Base-by-base conservation (phyloP, 2,113 vertebrate genomes). In the Mirza zaza region DNA sequence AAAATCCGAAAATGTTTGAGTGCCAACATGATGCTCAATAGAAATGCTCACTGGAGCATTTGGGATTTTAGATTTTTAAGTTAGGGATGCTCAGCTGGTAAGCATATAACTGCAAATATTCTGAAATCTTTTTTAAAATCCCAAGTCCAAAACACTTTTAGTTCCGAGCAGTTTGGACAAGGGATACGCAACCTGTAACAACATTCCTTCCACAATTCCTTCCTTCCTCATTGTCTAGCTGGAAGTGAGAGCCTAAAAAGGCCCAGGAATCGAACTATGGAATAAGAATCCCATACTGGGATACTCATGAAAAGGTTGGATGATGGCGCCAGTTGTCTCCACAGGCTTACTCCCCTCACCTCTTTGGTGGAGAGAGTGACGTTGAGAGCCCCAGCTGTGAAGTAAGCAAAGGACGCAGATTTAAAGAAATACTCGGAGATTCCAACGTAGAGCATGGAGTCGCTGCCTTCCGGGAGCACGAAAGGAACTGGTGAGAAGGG, bases 351-450 rank as follows among this genome's bases (percentile, higher is more conserved):
- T 42, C 14, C 71, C 81, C 96, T 98, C 21, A 98, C 98, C 95
- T 98, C 98, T 97, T 98, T 0, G 9, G 96, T 97, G 0, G 97
- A 97, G 50, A 98, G 39, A 1, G 68, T 96, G 95, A 97, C 55
- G 3, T 97, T 92, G 81, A 98, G 98, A 34, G 94, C 97, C 9
- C 98, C 98, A 17, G 98, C 95, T 73, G 55, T 95, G 76, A 97
- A 98, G 84, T 98, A 97, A 48, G 98, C 97, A 50, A 98, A 96
- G n/a, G 98, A 98, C 5, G 98, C 98, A 21, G 98, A 98, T 11
- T 94, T 96, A 36, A 98, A 97, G 91, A 98, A 98, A 87, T 98
- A 98, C 77, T 75, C 95, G 0, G 98, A 98, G 81, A 98, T 82
- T 57, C 98, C 98, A 29, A 98, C 7, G 85, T 98, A 97, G 3